Evolutionary conservation across 2,888 invertebrate species (phyloP).

Genomic region (Macroteleia sp.): DNA sequence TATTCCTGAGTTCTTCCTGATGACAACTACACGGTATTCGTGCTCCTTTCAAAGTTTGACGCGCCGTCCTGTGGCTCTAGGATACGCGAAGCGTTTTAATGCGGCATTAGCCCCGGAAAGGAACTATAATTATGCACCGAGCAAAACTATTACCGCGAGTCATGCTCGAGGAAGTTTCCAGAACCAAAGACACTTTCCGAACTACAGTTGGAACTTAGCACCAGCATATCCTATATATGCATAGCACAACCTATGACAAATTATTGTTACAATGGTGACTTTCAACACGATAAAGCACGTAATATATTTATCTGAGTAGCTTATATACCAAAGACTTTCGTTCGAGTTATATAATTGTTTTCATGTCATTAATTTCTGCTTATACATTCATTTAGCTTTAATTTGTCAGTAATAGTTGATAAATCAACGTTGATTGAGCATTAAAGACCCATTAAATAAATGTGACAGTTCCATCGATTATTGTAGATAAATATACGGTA

Average conservation of each 20-base stretch:
- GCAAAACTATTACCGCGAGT: slow-evolving; percentile 77
- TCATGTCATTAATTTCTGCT: slow-evolving; percentile 46
- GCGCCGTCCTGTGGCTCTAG: slow-evolving; percentile 43
- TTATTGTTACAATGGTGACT: slow-evolving; percentile 61
- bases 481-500: no score
- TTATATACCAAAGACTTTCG: slow-evolving; percentile 49
- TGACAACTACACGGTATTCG: slow-evolving; percentile 36
- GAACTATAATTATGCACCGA: slow-evolving; percentile 77
- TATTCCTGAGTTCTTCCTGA: slow-evolving; percentile 19
- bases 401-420: no score
- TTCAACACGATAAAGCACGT: slow-evolving; percentile 60
- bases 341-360: slow-evolving; percentile 40
- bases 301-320: slow-evolving; percentile 49
- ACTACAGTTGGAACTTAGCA: slow-evolving; percentile 61
- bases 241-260: slow-evolving; percentile 57
- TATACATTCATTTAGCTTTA: no score
- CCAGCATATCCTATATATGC: slow-evolving; percentile 32
- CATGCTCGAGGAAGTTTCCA: slow-evolving; percentile 74
- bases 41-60: slow-evolving; percentile 55
- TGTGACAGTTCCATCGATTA: no score
- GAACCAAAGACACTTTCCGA: slow-evolving; percentile 61
- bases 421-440: no score
- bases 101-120: slow-evolving; percentile 76
- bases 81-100: slow-evolving; percentile 70
- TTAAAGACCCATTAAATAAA: no score